phyloP scores from a whole-genome alignment of 2,113 vertebrate genomes.

The Megaptera novaeangliae region DNA sequence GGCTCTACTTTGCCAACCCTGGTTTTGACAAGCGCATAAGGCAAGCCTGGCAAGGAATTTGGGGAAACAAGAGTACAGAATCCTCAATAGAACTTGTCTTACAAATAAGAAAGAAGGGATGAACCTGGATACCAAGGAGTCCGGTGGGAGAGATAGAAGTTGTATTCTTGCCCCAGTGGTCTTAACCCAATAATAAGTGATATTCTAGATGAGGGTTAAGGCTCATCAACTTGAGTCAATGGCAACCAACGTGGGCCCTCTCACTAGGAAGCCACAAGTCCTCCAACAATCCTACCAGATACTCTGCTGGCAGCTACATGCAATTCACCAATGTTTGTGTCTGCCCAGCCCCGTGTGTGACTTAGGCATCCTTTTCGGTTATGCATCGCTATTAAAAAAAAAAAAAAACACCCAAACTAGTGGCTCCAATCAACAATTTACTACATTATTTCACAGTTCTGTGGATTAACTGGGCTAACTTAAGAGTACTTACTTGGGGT shows the following conservation, averaged over 20 bases:
- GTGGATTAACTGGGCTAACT: not conserved
- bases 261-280: not conserved
- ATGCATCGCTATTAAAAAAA: not conserved
- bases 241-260: constrained; percentile 19
- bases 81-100: not conserved
- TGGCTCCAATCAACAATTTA: not conserved
- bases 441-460: not conserved
- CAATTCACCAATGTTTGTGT: not conserved
- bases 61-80: not conserved
- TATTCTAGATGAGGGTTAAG: not conserved
- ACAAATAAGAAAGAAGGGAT: not conserved
- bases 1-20: not conserved
- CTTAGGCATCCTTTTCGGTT: not conserved
- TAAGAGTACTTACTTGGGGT: not conserved
- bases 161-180: not conserved
- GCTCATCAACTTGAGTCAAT: not conserved
- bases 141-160: not conserved
- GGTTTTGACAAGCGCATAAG: not conserved
- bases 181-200: not conserved
- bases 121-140: not conserved
- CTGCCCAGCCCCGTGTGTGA: not conserved
- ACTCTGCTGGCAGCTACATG: not conserved
- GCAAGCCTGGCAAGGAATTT: not conserved
- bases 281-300: constrained; percentile 30
- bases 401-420: not conserved